A percentile compares a stretch with the other conserved stretches of the same genome.
These are phyloP conservation scores for Phylloscopus trochiloides DNA, from an alignment of 2,113 vertebrate species.

Conservation along the genomic window DNA sequence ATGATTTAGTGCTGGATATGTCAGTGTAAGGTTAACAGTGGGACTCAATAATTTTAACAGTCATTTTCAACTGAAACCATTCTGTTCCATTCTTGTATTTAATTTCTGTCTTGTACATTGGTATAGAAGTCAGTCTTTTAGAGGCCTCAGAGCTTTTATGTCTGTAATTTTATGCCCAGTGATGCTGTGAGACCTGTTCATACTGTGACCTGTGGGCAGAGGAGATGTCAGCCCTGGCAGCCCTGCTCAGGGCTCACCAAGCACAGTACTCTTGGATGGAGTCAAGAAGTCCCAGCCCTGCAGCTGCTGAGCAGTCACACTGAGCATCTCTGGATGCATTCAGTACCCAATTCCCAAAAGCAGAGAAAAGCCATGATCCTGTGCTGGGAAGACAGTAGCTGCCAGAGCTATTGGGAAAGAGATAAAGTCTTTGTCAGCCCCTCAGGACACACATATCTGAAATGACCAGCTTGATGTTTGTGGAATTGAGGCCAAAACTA, in stretches of 20 bases:
- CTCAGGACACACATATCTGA: slow-evolving; percentile 8
- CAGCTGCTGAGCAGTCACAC: neutral
- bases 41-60: neutral
- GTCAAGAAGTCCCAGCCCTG: neutral
- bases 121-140: neutral
- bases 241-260: neutral
- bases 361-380: neutral
- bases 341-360: neutral
- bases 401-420: neutral
- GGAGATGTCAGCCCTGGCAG: neutral
- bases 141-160: neutral
- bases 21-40: neutral
- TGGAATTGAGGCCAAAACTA: neutral
- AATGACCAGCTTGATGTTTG: neutral
- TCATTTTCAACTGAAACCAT: neutral
- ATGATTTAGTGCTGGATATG: neutral
- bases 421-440: neutral
- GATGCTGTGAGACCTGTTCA: neutral
- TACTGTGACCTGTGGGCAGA: neutral
- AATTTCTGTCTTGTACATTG: neutral
- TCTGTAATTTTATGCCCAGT: neutral
- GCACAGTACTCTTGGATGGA: fast-evolving
- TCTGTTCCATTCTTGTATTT: neutral
- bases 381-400: neutral
- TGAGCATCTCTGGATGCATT: neutral